These are phyloP conservation scores for Stegodyphus mimosarum DNA, from an alignment of 1,140 invertebrate species.

Conservation along the genomic window DNA sequence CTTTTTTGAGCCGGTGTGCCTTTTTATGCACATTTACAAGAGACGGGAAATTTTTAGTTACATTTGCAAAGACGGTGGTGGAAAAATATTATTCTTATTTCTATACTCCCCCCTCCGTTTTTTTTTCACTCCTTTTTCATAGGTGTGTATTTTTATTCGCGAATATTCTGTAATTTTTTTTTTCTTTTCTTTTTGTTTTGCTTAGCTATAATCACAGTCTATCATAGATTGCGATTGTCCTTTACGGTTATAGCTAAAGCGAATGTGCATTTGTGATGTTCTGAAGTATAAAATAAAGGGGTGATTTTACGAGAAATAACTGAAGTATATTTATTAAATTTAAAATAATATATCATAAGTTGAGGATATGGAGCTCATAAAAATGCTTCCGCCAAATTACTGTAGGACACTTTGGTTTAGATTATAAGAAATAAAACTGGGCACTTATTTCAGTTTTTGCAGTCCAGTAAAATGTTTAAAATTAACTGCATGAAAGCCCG, in stretches of 20 bases:
- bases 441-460: too few relatives aligned
- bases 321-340: too few relatives aligned
- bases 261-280: too few relatives aligned
- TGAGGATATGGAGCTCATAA: too few relatives aligned
- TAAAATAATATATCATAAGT: too few relatives aligned
- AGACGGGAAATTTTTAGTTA: constrained; percentile 25
- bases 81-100: background rate
- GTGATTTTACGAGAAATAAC: too few relatives aligned
- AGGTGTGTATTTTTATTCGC: constrained; percentile 14
- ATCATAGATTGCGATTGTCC: constrained; percentile 27
- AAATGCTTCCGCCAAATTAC: too few relatives aligned
- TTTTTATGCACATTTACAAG: constrained; percentile 48
- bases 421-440: too few relatives aligned
- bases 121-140: constrained; percentile 2
- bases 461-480: too few relatives aligned
- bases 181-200: constrained; percentile 12
- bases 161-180: background rate
- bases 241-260: constrained; percentile 10
- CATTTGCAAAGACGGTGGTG: background rate
- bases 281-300: too few relatives aligned
- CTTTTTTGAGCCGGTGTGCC: constrained; percentile 47
- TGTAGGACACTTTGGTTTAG: too few relatives aligned
- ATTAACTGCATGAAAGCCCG: too few relatives aligned
- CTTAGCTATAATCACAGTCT: constrained; percentile 56
- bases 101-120: background rate